Base-by-base conservation (phyloP, 1,140 invertebrate species). In the Pseudobourletiella spinata region DNA sequence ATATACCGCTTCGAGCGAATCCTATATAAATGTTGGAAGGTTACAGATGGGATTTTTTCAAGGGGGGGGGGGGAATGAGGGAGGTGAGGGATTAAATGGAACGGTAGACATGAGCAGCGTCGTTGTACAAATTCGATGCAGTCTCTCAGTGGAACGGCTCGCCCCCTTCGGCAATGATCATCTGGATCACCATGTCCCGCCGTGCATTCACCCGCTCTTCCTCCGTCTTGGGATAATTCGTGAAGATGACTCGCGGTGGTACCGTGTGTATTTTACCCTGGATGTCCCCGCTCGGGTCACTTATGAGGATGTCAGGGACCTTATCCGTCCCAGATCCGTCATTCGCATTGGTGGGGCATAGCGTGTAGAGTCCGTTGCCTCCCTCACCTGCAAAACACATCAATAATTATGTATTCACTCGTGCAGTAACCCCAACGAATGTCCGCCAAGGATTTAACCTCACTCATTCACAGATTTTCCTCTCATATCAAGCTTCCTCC, bases 161-260 rank as follows among this genome's bases (percentile, higher is more conserved):
- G 14, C 50, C 50, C 26, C 50, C 50, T 16, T 54, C 50, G 8
- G 50, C 50, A 25, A 54, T 25, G 26, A 55, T 55, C 52, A 55
- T 55, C 2, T 55, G 8, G 20, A 55, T 55, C 3, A 55, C 52
- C 24, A 32, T 25, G 22, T 55, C 52, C 22, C 52, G 20, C 14
- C 52, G 16, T 11, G 4, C 3, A 14, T 39, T 18, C 15, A 35
- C 30, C 39, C 29, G 26, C 20, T 55, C 52, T 35, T 55, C 52
- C 22, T 55, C 52, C 18, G 52, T 55, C 18, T 55, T 55, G 2
- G 52, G 52, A 35, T 55, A 55, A 35, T 55, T 55, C 16, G 8
- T 39, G 29, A 6, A 55, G 11, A 39, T 55, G 16, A 18, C 52
- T 18, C 52, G 30, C 39, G 52, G 52, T n/a, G 20, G 20, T 2